Evolutionary conservation across 2,888 invertebrate species (phyloP), one percentile per base, ranked within the genome.

Genomic region (Margaritifera margaritifera): DNA sequence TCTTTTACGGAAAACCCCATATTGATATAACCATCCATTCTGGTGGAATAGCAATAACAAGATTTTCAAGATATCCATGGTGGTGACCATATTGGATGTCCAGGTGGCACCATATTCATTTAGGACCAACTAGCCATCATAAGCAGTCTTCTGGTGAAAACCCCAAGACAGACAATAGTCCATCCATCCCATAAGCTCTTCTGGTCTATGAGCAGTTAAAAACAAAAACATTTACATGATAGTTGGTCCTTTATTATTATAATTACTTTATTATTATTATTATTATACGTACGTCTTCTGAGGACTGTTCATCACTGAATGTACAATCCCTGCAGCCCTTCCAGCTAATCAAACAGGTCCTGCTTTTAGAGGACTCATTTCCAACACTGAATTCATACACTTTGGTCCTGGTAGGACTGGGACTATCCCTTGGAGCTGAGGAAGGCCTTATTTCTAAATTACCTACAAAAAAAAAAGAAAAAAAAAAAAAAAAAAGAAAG

Each of bases 311-410:
- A 71, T 80, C 85, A 64, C 83, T 83, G 69, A 80, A 76, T 6
- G 84, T 84, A 78, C 88, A 88, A 60, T 87, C 86, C 68, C 84
- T 75, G 74, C 88, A 88, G 59, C 85, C 79, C 73, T 84, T 82
- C 87, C 87, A 88, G 68, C 84, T 84, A 65, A 88, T 82, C 67
- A 87, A 84, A 75, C 86, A 84, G 55, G 83, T 81, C 67, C 82
- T 84, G 70, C 77, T 75, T 79, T 85, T 81, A 69, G 83, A 81
- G 20, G 83, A 81, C 60, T 84, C 85, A 52, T 78, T 70, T 42
- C 83, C 74, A 68, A 83, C 78, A 53, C 81, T 80, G 71, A 85
- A 85, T 77, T 86, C 85, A 81, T 83, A 85, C 69, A 85, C 82
- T 70, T 81, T 82, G 42, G 79, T 75, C 63, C 78, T 72, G 50